Percentiles rank a stretch among this genome's conserved stretches.
Conservation (phyloP, 2,888 invertebrate species). For the Tinea trinotella region DNA sequence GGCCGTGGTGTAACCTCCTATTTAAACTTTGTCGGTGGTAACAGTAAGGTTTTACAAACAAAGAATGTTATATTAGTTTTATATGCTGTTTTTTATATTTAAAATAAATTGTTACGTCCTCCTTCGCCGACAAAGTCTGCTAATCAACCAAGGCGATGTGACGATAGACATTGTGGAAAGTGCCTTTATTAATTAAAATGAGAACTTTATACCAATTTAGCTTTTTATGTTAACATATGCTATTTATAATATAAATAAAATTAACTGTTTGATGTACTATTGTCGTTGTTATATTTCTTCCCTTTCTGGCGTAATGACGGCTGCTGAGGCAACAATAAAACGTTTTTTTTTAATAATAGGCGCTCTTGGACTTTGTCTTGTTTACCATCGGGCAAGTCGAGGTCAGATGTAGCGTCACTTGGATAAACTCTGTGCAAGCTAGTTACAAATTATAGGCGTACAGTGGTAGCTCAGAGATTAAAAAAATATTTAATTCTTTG, state of each 20-base stretch:
- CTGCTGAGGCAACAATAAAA: too few species aligned
- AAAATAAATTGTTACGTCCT: background rate
- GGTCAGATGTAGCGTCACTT: too few species aligned
- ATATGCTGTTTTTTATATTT: background rate
- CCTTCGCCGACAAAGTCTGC: background rate
- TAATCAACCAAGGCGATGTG: slow-evolving; percentile 11
- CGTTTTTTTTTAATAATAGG: too few species aligned
- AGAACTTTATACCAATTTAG: slow-evolving; percentile 70
- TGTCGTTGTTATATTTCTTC: slow-evolving; percentile 4
- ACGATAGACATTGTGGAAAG: slow-evolving; percentile 65
- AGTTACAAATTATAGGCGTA: too few species aligned
- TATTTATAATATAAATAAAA: slow-evolving; percentile 68
- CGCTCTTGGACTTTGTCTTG: too few species aligned
- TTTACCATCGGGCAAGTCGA: too few species aligned
- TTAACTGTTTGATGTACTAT: slow-evolving; percentile 65
- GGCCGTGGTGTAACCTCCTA: too few species aligned
- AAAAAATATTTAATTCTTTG: too few species aligned
- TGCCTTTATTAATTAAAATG: slow-evolving; percentile 64
- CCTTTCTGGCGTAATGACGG: too few species aligned
- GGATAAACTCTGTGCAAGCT: too few species aligned
- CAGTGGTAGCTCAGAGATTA: too few species aligned
- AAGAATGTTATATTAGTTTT: background rate
- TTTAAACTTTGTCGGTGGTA: background rate
- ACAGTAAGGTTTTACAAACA: background rate
- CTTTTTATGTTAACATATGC: slow-evolving; percentile 71